These are phyloP conservation scores for Spisula subtruncata DNA, from an alignment of 2,888 invertebrate genomes.

Conservation along the genomic window DNA sequence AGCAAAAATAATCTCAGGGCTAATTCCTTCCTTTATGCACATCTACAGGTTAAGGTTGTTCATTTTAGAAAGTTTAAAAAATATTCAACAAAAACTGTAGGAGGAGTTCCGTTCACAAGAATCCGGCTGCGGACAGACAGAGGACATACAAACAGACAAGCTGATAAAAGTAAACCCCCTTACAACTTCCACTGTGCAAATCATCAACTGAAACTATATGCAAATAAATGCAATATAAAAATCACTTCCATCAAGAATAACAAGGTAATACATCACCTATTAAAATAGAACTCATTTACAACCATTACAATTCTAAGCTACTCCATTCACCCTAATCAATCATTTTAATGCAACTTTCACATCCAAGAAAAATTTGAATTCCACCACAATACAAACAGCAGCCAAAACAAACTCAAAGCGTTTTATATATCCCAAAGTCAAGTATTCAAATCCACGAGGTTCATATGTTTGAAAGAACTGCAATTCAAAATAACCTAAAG, in stretches of 20 bases:
- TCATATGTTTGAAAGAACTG: too few species aligned
- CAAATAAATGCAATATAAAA: constrained; percentile 10
- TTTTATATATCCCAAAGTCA: not conserved
- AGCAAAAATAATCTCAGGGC: too few species aligned
- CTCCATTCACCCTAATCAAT: not conserved
- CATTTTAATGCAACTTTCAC: too few species aligned
- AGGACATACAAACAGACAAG: too few species aligned
- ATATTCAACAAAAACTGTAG: too few species aligned
- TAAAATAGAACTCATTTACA: not conserved
- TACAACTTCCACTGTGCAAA: not conserved
- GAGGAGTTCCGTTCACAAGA: too few species aligned
- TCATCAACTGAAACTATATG: not conserved
- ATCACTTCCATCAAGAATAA: not conserved
- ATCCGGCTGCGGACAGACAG: too few species aligned
- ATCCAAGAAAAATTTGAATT: not conserved
- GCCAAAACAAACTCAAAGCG: constrained; percentile 2
- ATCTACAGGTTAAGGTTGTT: too few species aligned
- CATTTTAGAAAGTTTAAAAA: too few species aligned
- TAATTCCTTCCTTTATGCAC: too few species aligned
- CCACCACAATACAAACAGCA: not conserved
- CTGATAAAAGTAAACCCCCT: not conserved
- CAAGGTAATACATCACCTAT: not conserved
- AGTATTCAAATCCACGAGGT: not conserved
- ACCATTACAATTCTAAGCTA: not conserved
- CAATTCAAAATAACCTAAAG: too few species aligned